Evolutionary conservation across 2,888 invertebrate species (phyloP), one percentile per base, ranked within the genome.

Genomic region (Tricholauxania praeusta): DNA sequence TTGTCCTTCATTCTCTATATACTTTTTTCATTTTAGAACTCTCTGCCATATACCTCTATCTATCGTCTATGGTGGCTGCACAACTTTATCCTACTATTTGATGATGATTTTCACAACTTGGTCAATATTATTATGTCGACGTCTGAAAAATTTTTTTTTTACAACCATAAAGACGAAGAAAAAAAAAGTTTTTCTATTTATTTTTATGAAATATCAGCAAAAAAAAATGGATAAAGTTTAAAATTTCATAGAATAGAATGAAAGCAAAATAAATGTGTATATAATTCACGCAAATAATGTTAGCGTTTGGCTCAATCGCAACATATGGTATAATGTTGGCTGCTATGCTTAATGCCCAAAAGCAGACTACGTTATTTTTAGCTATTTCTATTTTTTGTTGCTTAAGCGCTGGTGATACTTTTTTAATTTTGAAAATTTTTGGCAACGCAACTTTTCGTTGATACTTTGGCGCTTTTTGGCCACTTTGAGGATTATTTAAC

Each of bases 261-360:
- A 10, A 10, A 39, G 39, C 39, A 39, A 39, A 39, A 39, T 39
- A 39, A 39, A 39, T 39, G 39, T 39, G 39, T 39, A 39, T 39
- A 72, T 59, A 70, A 52, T 68, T 72, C 67, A 67, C 63, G 67
- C 71, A 67, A 72, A 71, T 39, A 39, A 39, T 75, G 60, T 67
- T 71, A 75, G 71, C 71, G 71, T 75, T 72, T 67, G 72, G 72
- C 72, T 72, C 69, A 60, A 71, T 60, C 53, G 47, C 59, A 47
- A 57, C 72, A 72, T 62, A 59, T n/a, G n/a, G n/a, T n/a, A n/a
- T 74, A 52, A 74, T 39, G 39, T 39, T 72, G 71, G n/a, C 71
- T 59, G 39, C 8, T 39, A 4, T 49, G 47, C 68, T 64, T 59
- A 70, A 65, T 53, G 49, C 48, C 39, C 51, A n/a, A 64, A 60